Conservation (phyloP, 2,888 invertebrate genomes). For the Sipha maydis region DNA sequence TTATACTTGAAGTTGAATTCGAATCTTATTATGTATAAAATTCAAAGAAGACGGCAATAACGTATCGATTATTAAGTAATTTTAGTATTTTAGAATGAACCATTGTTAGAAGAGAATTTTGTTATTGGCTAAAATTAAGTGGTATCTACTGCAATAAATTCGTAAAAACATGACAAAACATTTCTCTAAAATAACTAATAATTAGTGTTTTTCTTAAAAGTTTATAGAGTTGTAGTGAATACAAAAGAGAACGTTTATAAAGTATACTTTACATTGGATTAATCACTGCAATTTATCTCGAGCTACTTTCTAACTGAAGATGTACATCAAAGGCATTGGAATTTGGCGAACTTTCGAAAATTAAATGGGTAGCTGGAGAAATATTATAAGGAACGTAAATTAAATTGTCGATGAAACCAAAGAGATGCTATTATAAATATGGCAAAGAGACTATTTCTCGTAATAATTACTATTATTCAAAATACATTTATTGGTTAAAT, state of each 20-base stretch:
- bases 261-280: not conserved
- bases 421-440: conserved; percentile 6
- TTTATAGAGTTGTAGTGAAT: not conserved
- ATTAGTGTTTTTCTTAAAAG: no score
- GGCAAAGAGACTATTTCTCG: conserved; percentile 9
- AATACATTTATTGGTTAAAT: not conserved
- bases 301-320: not conserved
- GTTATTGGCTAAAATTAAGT: no score
- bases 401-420: conserved; percentile 29
- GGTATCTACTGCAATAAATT: no score
- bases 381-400: conserved; percentile 10
- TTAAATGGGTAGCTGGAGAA: not conserved
- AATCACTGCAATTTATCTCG: not conserved
- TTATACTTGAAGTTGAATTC: no score
- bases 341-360: conserved; percentile 20
- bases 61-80: no score
- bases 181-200: no score
- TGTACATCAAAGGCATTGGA: conserved; percentile 21
- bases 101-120: no score
- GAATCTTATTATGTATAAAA: no score
- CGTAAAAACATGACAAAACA: no score
- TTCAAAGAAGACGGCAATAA: no score
- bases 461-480: conserved; percentile 14
- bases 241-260: not conserved
- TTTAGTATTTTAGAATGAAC: no score